Percentiles rank a stretch among this genome's conserved stretches.
Conservation (phyloP, 1,140 invertebrate species). For the Schlechtendalia chinensis region DNA sequence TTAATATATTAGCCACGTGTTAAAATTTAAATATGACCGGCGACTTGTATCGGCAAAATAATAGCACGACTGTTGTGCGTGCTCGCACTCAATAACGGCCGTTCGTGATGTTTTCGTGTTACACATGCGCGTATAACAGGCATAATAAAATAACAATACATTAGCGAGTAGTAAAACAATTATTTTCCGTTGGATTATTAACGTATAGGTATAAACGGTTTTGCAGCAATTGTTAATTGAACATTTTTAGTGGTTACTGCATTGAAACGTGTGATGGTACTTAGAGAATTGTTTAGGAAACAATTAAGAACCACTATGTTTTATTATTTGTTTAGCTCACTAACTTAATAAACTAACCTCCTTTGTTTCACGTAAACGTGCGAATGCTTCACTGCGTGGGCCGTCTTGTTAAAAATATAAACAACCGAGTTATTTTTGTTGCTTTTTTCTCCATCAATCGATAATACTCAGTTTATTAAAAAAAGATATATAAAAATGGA, state of each 20-base stretch:
- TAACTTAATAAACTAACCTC: slow-evolving; percentile 19
- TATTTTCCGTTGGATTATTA: background rate
- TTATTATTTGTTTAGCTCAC: slow-evolving; percentile 12
- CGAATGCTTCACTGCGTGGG: background rate
- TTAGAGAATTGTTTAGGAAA: slow-evolving; percentile 4
- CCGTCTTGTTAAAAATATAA: slow-evolving; percentile 13
- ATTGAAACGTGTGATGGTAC: background rate
- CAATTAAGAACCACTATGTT: slow-evolving; percentile 21
- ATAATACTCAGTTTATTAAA: slow-evolving; percentile 31
- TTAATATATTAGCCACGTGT: no score
- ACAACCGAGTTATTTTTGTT: background rate
- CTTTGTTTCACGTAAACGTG: background rate
- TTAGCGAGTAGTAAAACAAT: background rate
- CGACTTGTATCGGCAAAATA: slow-evolving; percentile 11
- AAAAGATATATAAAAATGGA: background rate
- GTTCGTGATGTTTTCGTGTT: background rate
- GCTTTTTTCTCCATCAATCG: background rate
- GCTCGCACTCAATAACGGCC: background rate
- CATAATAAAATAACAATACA: no score
- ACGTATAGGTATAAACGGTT: background rate
- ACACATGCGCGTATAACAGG: no score
- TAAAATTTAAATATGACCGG: no score
- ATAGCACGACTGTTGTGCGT: background rate
- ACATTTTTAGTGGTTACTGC: slow-evolving; percentile 3
- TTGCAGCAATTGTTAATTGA: background rate